Conservation (phyloP, 1,140 invertebrate species). For the Amphibalanus amphitrite region DNA sequence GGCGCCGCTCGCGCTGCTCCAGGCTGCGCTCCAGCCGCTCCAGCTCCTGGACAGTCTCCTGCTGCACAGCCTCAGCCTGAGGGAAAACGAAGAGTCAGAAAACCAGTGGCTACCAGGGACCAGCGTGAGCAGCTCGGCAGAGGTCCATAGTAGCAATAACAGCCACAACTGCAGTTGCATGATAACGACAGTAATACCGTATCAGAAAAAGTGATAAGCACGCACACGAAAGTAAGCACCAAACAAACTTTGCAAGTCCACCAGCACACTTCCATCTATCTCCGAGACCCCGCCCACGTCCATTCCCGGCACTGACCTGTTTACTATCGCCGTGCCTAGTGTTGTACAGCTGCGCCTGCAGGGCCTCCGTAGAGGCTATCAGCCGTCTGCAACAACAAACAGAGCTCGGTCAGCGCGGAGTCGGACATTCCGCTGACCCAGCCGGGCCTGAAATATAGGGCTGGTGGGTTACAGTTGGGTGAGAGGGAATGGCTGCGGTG, state of each 20-base stretch:
- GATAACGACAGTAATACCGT: too few species aligned
- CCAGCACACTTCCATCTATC: background rate
- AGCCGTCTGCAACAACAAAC: background rate
- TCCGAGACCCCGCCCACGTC: background rate
- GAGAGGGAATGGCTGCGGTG: too few species aligned
- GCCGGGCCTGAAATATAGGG: too few species aligned
- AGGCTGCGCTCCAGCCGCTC: background rate
- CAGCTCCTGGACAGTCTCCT: background rate
- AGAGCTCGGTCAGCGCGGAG: background rate
- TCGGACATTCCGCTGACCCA: too few species aligned
- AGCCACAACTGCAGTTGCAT: too few species aligned
- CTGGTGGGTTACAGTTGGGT: too few species aligned
- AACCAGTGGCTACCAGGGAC: too few species aligned
- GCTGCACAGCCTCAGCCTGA: background rate
- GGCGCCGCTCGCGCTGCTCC: background rate
- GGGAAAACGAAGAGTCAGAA: too few species aligned
- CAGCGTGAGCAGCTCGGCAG: too few species aligned
- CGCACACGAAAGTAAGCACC: too few species aligned
- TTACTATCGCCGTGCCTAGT: background rate
- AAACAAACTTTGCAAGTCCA: too few species aligned
- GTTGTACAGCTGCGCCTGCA: background rate
- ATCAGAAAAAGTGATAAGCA: too few species aligned
- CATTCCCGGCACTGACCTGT: background rate
- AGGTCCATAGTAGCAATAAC: background rate
- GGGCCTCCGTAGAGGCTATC: background rate